Conservation (phyloP, 2,113 vertebrate genomes). For the Leptocoma aspasia region DNA sequence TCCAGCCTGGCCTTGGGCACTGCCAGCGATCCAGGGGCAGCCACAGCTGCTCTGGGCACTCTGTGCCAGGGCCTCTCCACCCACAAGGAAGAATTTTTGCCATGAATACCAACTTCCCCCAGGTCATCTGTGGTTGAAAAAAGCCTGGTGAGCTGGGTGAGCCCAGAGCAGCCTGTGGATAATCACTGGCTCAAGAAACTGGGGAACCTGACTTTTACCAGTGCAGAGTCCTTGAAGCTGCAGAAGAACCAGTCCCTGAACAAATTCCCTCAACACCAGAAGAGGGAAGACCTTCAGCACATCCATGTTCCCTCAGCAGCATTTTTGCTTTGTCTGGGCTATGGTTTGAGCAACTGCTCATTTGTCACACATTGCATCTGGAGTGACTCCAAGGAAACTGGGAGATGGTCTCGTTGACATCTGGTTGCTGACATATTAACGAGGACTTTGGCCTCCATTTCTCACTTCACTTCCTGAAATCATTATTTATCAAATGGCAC, state of each 20-base stretch:
- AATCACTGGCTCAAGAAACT: neutral
- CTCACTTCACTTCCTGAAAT: neutral
- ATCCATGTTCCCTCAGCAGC: neutral
- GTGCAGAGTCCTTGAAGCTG: neutral
- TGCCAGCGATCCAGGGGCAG: neutral
- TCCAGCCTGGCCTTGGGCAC: neutral
- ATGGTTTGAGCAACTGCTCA: neutral
- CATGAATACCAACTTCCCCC: neutral
- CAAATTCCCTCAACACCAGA: neutral
- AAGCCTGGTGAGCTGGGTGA: neutral
- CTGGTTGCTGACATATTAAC: neutral
- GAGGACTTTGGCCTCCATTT: neutral
- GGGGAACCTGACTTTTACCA: neutral
- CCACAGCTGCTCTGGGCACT: neutral
- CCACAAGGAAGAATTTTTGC: neutral
- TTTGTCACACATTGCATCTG: neutral
- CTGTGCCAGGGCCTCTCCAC: accelerated
- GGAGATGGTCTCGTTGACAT: neutral
- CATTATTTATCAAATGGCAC: neutral
- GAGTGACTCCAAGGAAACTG: neutral
- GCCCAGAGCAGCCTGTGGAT: neutral
- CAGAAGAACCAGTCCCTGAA: neutral
- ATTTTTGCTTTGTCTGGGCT: neutral
- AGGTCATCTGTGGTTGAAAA: neutral
- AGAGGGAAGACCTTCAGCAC: neutral